phyloP scores from a whole-genome alignment of 2,888 invertebrate genomes.

The Drosophila borborema region DNA sequence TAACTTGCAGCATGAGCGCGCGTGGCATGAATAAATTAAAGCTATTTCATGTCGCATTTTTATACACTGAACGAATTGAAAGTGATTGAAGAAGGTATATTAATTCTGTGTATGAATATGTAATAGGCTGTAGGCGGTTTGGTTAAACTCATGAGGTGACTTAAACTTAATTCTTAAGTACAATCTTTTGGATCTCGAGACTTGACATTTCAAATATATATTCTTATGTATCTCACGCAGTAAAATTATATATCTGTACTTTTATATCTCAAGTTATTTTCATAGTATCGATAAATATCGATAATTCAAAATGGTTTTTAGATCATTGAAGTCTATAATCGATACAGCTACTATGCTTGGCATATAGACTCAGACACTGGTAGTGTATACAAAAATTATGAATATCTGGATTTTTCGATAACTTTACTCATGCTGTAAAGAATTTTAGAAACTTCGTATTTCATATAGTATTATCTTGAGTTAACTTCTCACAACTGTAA shows the following conservation, averaged over 20 bases:
- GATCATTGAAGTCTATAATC: too few relatives aligned
- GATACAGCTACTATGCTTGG: not conserved
- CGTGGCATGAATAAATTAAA: slow-evolving; percentile 79
- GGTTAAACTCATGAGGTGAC: too few relatives aligned
- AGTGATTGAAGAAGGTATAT: not conserved
- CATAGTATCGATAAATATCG: too few relatives aligned
- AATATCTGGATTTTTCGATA: not conserved
- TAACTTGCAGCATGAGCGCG: slow-evolving; percentile 56
- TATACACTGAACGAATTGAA: not conserved
- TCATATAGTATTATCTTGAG: not conserved
- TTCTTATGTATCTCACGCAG: not conserved
- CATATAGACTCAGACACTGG: too few relatives aligned
- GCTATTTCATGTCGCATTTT: slow-evolving; percentile 63
- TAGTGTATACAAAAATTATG: not conserved
- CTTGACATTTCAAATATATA: not conserved
- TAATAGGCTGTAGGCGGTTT: not conserved
- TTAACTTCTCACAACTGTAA: too few relatives aligned
- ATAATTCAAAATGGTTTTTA: too few relatives aligned
- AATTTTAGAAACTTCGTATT: not conserved
- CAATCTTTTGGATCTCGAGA: not conserved
- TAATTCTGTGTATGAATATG: not conserved
- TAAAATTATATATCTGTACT: too few relatives aligned
- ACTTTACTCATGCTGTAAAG: not conserved
- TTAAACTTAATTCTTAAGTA: not conserved
- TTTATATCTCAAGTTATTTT: too few relatives aligned